Evolutionary conservation across 23 tunicate species (phyloP).

Genomic region (Aplidium turbinatum): DNA sequence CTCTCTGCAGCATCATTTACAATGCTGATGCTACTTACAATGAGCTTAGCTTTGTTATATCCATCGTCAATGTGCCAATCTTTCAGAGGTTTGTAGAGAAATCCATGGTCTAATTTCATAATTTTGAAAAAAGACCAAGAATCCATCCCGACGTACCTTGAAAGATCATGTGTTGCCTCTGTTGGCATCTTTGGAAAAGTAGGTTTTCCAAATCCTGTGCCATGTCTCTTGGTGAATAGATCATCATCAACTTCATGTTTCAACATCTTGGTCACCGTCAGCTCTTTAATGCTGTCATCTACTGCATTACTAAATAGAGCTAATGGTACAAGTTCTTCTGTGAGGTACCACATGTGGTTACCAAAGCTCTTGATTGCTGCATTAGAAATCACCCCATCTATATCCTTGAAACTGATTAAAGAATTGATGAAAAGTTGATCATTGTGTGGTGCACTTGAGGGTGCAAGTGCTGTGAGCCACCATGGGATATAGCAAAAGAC

Average conservation of each 20-base stretch:
- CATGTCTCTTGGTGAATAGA: neutral
- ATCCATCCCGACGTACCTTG: neutral
- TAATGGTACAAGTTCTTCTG: slow-evolving; percentile 16
- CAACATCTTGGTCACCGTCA: neutral
- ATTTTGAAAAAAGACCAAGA: slow-evolving; percentile 1
- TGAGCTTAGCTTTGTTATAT: neutral
- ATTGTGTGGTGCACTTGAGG: slow-evolving; percentile 13
- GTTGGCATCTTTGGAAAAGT: neutral
- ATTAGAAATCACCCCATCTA: slow-evolving; percentile 5
- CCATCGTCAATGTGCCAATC: neutral
- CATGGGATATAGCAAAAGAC: neutral
- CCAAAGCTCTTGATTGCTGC: neutral
- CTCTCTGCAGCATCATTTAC: slow-evolving; percentile 11
- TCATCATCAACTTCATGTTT: neutral
- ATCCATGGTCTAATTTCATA: neutral
- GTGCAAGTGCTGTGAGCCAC: slow-evolving; percentile 2
- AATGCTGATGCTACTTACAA: neutral
- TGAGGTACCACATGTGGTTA: neutral
- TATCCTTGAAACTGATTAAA: neutral
- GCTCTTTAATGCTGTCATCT: neutral
- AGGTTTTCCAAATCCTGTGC: neutral
- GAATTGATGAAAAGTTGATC: neutral
- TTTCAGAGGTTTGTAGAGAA: neutral
- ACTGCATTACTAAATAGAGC: slow-evolving; percentile 5
- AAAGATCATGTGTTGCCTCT: neutral